phyloP scores from a whole-genome alignment of 2,888 invertebrate genomes.

The Leucozona laternaria region DNA sequence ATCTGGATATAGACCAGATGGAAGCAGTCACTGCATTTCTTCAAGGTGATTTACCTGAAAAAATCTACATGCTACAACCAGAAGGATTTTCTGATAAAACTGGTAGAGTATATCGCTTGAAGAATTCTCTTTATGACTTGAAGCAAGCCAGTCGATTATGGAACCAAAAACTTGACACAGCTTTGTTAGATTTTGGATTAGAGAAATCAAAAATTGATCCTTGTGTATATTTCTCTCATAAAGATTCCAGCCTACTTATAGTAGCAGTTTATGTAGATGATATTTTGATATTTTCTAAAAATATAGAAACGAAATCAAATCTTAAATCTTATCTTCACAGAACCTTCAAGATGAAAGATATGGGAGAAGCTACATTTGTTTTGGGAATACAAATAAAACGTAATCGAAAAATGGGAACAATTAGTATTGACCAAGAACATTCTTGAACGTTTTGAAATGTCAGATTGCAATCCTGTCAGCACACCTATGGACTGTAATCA shows the following conservation, averaged over 20 bases:
- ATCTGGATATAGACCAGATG: slow-evolving; percentile 1
- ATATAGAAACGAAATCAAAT: background rate
- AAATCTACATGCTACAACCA: background rate
- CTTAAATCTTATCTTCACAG: background rate
- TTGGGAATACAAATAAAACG: background rate
- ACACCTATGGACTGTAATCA: background rate
- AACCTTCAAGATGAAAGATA: background rate
- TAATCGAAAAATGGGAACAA: background rate
- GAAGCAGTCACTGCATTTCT: background rate
- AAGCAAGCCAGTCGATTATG: too few relatives aligned
- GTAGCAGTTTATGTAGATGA: too few relatives aligned
- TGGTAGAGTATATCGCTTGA: background rate
- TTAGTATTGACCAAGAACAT: slow-evolving; percentile 1
- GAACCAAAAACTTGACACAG: background rate
- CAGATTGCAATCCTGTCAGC: background rate
- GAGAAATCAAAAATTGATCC: background rate
- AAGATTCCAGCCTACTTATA: background rate
- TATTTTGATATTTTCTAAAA: background rate
- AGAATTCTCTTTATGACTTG: background rate
- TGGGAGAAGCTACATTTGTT: background rate
- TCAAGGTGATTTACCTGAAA: background rate
- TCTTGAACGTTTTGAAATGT: slow-evolving; percentile 1
- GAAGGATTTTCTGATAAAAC: background rate
- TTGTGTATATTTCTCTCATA: background rate
- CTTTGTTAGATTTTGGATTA: background rate